Evolutionary conservation across 2,888 invertebrate species (phyloP), one percentile per base, ranked within the genome.

Genomic region (Augochlorella aurata): DNA sequence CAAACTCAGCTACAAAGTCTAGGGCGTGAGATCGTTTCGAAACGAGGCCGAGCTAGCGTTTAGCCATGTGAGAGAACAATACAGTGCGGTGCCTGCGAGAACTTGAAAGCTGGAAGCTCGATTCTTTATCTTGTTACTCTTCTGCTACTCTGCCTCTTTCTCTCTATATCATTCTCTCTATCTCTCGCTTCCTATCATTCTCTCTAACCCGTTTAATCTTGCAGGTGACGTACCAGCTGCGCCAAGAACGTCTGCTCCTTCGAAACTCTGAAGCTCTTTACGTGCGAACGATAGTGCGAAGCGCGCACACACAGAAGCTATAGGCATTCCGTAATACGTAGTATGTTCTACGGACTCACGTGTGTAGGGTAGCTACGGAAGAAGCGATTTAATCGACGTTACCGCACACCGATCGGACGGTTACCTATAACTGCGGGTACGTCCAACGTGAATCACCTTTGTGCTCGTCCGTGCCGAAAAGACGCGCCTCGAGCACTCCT

Each of bases 351-450:
- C 89, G 70, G 86, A 91, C 91, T 91, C 90, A 91, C 92, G 91
- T 92, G 91, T 92, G 89, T 89, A 86, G 85, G 76, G 89, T 89
- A 89, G 90, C 90, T 91, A 91, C 77, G 88, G 89, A 87, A 85
- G 89, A 86, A 91, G 88, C 87, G 89, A 89, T 86, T 63, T 89
- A 88, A 87, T 89, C 90, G 90, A 88, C 85, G 90, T 89, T 91
- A 90, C 90, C 90, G 90, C 89, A 89, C 87, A 90, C 86, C 86
- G 88, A 86, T 87, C 79, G 86, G 90, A 87, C 88, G 91, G 89
- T 91, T 91, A 90, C 90, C 91, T 91, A 91, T 88, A 91, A 90
- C 91, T 91, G 92, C 87, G 89, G 90, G 89, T 88, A 91, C 74
- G 89, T 90, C 89, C 90, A 90, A 88, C 85, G 86, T 89, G 84